Conservation (phyloP, 2,888 invertebrate genomes). For the Acholoe squamosa region DNA sequence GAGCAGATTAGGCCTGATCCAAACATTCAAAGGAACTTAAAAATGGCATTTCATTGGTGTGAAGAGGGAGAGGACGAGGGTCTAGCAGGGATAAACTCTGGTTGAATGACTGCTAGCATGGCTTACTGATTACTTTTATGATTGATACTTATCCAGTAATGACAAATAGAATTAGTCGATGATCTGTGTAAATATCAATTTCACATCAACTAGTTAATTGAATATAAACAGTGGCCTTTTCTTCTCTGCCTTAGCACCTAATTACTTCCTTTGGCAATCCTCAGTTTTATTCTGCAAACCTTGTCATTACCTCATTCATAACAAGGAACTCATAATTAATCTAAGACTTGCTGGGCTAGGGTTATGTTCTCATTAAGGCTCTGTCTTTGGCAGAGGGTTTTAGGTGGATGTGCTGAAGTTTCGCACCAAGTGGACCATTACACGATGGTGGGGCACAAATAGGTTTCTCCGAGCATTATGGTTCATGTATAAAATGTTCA, state of each 20-base stretch:
- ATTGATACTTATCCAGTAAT: not conserved
- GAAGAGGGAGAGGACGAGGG: no score
- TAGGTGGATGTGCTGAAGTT: not conserved
- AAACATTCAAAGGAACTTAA: no score
- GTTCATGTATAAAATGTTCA: no score
- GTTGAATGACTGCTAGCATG: not conserved
- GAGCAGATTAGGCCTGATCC: no score
- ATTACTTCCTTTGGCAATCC: not conserved
- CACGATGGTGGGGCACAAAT: no score
- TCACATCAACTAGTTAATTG: not conserved
- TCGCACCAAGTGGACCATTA: not conserved
- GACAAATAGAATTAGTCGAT: not conserved
- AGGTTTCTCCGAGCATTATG: no score
- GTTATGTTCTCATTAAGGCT: not conserved
- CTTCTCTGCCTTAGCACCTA: not conserved
- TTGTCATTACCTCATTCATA: not conserved
- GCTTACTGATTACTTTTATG: not conserved
- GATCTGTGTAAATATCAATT: constrained; percentile 41
- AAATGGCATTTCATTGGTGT: no score
- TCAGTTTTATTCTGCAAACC: not conserved
- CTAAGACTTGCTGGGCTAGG: not conserved
- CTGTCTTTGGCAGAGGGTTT: not conserved
- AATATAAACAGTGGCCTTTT: not conserved
- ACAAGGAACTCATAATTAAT: not conserved
- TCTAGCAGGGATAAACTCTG: not conserved